phyloP scores from a whole-genome alignment of 1,140 invertebrate species.

The Heliconius congener region DNA sequence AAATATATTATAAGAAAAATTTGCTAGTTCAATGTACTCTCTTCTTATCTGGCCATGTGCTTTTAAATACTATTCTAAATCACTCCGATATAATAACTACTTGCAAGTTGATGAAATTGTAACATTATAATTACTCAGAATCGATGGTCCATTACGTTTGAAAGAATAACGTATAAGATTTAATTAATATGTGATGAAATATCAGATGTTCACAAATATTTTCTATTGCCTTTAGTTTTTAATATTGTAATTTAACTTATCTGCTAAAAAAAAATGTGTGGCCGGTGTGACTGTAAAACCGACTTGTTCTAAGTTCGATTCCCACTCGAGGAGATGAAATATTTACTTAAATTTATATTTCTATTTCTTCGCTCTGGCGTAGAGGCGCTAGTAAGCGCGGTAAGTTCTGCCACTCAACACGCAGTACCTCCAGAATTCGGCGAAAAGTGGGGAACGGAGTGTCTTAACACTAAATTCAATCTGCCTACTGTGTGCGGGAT shows the following conservation, averaged over 20 bases:
- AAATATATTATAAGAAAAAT: not conserved
- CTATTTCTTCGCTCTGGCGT: no score
- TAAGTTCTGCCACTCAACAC: no score
- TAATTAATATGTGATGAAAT: constrained; percentile 10
- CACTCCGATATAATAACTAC: constrained; percentile 14
- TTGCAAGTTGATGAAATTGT: constrained; percentile 18
- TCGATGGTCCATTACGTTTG: constrained; percentile 11
- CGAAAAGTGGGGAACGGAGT: no score
- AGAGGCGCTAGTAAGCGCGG: no score
- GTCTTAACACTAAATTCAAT: no score
- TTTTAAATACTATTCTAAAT: constrained; percentile 13
- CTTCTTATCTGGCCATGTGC: not conserved
- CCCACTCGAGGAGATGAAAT: no score
- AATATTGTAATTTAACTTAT: not conserved
- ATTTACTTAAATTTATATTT: no score
- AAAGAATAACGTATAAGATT: constrained; percentile 20
- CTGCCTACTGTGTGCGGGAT: no score
- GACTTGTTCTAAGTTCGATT: no score
- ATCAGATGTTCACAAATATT: not conserved
- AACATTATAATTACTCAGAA: constrained; percentile 4
- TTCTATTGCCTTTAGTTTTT: not conserved
- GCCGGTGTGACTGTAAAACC: no score
- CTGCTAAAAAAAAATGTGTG: no score
- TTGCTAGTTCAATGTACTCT: not conserved
- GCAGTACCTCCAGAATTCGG: no score